Base-by-base conservation (phyloP, 2,797 vertebrate genomes). In the Streptopelia turtur region DNA sequence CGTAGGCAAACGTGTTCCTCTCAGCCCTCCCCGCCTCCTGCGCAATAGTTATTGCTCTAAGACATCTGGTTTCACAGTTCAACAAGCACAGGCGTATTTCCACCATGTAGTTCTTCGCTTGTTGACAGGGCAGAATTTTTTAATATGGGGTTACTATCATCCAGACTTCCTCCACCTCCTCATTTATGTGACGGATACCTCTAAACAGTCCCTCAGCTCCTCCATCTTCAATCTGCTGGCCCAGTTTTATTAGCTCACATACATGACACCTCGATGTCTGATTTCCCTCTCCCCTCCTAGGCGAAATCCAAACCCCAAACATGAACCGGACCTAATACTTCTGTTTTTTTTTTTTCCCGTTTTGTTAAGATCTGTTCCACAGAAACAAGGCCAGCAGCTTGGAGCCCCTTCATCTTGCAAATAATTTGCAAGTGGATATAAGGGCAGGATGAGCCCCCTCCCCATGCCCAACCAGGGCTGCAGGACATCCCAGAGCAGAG, bases 71-170 rank as follows among this genome's bases (percentile, higher is more conserved):
- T 97, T 97, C 95, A 93, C 96, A 72, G 64, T 94, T 95, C 95
- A 71, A 56, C 87, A 72, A 94, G 96, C 81, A 49, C 95, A 89
- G 84, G 83, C 81, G 23, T 56, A 87, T 97, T 95, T 97, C 94
- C 96, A 95, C 87, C 74, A n/a, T 41, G 87, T 83, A 87, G 95
- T 82, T 95, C 93, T 84, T 90, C 4, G 66, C 90, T 64, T 96
- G 96, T 96, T 96, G 95, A 97, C 95, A 94, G 94, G 90, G 94
- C 93, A 93, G 97, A 93, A 93, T 97, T 95, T 96, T 97, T 97
- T 97, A 97, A 97, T 94, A 93, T 96, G 95, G 96, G 89, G 96
- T 96, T 96, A 95, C 96, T 95, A 94, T 96, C 93, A 87, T 95
- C 93, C 89, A 97, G 96, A 94, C 88, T 92, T 96, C 95, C n/a